Conservation (phyloP, 2,888 invertebrate species). For the Phlogophora meticulosa region DNA sequence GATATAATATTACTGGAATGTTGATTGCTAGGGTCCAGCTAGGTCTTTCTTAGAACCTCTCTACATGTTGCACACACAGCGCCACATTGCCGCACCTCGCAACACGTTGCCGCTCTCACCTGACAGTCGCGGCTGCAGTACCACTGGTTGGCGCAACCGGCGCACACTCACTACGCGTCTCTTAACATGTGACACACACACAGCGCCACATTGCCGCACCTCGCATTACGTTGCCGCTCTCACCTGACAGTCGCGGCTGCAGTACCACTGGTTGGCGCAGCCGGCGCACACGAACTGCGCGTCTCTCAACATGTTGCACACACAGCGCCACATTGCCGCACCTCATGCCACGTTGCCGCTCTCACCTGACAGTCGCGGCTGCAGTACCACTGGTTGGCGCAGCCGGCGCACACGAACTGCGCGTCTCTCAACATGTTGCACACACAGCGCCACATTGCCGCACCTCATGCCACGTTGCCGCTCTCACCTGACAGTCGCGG, state of each 20-base stretch:
- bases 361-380: conserved; percentile 97
- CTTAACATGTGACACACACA: conserved; percentile 96
- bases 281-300: conserved; percentile 97
- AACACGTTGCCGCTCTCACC: too few species aligned
- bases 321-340: conserved; percentile 95
- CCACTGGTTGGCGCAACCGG: conserved; percentile 98
- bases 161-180: conserved; percentile 96
- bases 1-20: too few species aligned
- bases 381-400: conserved; percentile 98
- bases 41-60: too few species aligned
- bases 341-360: too few species aligned
- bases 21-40: too few species aligned
- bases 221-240: too few species aligned
- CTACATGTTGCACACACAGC: conserved; percentile 95
- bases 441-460: conserved; percentile 93
- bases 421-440: conserved; percentile 95
- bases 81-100: conserved; percentile 93
- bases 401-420: conserved; percentile 97
- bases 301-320: conserved; percentile 94
- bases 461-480: too few species aligned
- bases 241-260: conserved; percentile 98
- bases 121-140: conserved; percentile 98
- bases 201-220: conserved; percentile 93
- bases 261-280: conserved; percentile 98
- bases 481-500: conserved; percentile 96